Evolutionary conservation across 1,140 invertebrate genomes (phyloP), one percentile per base, ranked within the genome.

Genomic region (Heliconius himera): DNA sequence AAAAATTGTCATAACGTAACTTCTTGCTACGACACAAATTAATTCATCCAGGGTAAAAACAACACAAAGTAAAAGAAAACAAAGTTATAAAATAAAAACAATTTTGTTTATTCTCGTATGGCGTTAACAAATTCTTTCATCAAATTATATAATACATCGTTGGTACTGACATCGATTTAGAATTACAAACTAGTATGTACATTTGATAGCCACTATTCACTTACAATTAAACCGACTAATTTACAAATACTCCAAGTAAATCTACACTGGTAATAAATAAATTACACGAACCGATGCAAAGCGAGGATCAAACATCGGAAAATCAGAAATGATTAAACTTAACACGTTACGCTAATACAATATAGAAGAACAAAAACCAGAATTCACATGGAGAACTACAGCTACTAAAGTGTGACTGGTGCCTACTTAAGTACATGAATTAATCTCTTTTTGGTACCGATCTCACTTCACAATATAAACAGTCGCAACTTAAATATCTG

Each of bases 391-490:
- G 16, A 77, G 18, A 73, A 87, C 87, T 89, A 90, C 83, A 86
- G 80, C 89, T 92, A 90, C 41, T 46, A 11, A 46, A 87, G 85
- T 84, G 83, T 85, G 88, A 91, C 84, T 29, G 60, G 26, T 22
- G 26, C 60, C 60, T 66, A 66, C 60, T 13, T 66, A 88, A 80
- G 84, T 92, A 90, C 82, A 82, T 81, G 86, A 87, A 89, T 88
- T 91, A 92, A 93, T 94, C 90, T 91, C 89, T 94, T 93, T 94
- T 94, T 93, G 93, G 92, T 93, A 92, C 86, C 86, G 90, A 90
- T 94, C 92, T 94, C 93, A 93, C 93, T 93, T 92, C 85, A 90
- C 85, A 91, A 66, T 87, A 87, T 82, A 88, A 85, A 81, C 83
- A 83, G 77, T 82, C 77, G 85, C 91, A 88, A 89, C 89, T 90